Evolutionary conservation across 2,797 vertebrate species (phyloP), one percentile per base, ranked within the genome.

Genomic region (Lepus oiostolus): DNA sequence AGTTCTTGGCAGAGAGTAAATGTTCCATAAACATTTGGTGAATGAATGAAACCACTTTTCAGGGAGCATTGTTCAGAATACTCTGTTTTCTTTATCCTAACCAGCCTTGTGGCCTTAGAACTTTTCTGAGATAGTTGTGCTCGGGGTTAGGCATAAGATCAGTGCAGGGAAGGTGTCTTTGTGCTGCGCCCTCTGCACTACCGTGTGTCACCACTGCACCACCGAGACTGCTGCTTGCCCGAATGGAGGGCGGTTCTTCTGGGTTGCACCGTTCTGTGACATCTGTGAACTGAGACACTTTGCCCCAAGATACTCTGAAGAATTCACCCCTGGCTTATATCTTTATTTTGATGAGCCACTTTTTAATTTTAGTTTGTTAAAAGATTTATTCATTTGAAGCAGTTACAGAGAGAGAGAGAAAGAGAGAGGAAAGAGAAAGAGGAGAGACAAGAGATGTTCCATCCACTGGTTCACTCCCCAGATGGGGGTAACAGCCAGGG

Each of bases 31-130:
- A 92, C 47, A 85, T 75, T 81, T 93, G 88, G 65, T 90, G 68
- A 88, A 83, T 74, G 54, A 85, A 74, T 95, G 68, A 89, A 90
- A 84, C 50, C 28, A 71, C 5, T 84, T 89, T 95, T 88, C 67
- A 93, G 75, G 77, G 86, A 85, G 35, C 21, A 63, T 88, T 84
- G 74, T 94, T 91, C 26, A 74, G 63, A 88, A 70, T 62, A 71
- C 10, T 90, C 38, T 91, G 0, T 93, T 92, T 95, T 86, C 22
- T 93, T 62, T 65, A 60, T 92, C 24, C 28, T 81, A 72, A 88
- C 14, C 30, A 71, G 47, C 10, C 35, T 82, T 11, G 9, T 35
- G 74, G 30, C 16, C n/a, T 87, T 12, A 28, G 58, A 63, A 67
- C 62, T 84, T 81, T 94, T 85, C 91, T 74, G n/a, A 60, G 75